phyloP scores from a whole-genome alignment of 2,113 vertebrate genomes.

The Emydura subglobosa region DNA sequence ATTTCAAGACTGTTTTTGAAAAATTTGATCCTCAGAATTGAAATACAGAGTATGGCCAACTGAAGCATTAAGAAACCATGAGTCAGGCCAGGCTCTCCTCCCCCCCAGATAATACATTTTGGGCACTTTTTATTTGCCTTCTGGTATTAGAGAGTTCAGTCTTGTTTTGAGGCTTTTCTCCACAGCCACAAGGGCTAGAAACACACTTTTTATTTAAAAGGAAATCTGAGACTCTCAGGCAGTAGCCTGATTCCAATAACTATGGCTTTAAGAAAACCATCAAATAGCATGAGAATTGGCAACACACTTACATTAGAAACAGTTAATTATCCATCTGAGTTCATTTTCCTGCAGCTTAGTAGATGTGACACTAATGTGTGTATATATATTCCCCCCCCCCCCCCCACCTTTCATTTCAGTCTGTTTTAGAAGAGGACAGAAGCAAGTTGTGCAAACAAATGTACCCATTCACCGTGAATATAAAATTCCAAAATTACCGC shows the following conservation, averaged over 20 bases:
- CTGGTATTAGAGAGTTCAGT: background rate
- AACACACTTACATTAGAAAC: background rate
- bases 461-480: background rate
- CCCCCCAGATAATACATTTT: background rate
- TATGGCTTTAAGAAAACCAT: background rate
- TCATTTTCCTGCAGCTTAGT: background rate
- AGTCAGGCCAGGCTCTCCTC: background rate
- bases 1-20: background rate
- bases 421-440: slow-evolving; percentile 21
- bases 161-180: background rate
- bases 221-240: background rate
- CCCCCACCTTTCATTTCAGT: background rate
- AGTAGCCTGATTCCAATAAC: background rate
- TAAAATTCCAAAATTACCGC: background rate
- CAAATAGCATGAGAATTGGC: background rate
- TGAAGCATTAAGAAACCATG: background rate
- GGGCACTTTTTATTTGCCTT: background rate
- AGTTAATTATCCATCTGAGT: background rate
- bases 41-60: background rate
- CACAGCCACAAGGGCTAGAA: background rate
- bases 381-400: background rate
- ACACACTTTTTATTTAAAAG: background rate
- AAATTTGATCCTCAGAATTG: background rate
- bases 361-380: background rate
- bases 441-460: background rate